Evolutionary conservation across 1,140 invertebrate genomes (phyloP).

Genomic region (Eupeodes corollae): DNA sequence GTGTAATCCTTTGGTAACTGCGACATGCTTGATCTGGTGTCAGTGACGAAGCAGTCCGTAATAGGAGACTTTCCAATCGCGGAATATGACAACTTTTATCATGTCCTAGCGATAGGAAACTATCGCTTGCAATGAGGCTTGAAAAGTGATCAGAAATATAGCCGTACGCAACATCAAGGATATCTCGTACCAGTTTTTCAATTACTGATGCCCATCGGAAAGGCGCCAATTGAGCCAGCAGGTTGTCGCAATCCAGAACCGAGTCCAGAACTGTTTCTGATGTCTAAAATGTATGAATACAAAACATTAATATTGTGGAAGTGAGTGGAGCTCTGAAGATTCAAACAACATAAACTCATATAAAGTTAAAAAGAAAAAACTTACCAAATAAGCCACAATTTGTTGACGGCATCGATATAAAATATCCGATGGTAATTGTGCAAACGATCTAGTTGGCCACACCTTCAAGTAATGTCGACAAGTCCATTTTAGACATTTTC

Average conservation of each 20-base stretch:
- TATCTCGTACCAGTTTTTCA: conserved; percentile 51
- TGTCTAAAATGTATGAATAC: conserved; percentile 35
- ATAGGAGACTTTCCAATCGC: conserved; percentile 52
- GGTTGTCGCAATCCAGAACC: conserved; percentile 56
- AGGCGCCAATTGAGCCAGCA: conserved; percentile 53
- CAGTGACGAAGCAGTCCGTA: conserved; percentile 49
- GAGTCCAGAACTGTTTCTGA: conserved; percentile 52
- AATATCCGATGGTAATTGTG: conserved; percentile 64
- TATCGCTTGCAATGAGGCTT: conserved; percentile 48
- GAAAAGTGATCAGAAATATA: conserved; percentile 55
- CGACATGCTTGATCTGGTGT: conserved; percentile 60
- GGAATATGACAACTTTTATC: conserved; percentile 56
- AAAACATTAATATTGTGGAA: no score
- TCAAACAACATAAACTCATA: not conserved
- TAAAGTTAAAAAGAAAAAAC: conserved; percentile 5
- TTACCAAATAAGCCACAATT: conserved; percentile 47
- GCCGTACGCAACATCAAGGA: conserved; percentile 53
- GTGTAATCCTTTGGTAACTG: conserved; percentile 44
- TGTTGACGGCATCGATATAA: conserved; percentile 73
- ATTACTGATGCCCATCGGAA: conserved; percentile 62
- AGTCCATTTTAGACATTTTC: conserved; percentile 74
- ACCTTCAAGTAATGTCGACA: conserved; percentile 72
- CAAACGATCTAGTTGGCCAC: conserved; percentile 78
- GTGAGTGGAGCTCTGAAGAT: no score
- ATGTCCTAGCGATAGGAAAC: conserved; percentile 50